Conservation (phyloP, 1,140 invertebrate genomes). For the Samia ricini region DNA sequence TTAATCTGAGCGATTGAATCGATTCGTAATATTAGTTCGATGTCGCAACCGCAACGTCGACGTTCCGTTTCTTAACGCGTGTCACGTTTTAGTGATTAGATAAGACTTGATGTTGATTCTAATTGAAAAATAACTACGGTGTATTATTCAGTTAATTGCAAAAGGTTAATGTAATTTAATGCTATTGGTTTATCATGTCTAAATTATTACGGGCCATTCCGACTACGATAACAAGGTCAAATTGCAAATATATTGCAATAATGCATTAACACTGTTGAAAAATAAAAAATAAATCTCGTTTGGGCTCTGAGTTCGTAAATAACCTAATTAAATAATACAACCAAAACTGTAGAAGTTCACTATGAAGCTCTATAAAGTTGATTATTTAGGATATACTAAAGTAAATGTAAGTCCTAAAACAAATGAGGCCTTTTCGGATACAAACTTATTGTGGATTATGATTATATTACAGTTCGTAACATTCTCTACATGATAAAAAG, state of each 20-base stretch:
- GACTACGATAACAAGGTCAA: background rate
- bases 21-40: conserved; percentile 27
- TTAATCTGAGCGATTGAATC: conserved; percentile 15
- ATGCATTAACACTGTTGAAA: background rate
- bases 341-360: background rate
- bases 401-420: too few species aligned
- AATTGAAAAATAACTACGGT: conserved; percentile 21
- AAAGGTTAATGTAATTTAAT: background rate
- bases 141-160: background rate
- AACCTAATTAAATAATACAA: too few species aligned
- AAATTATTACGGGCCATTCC: background rate
- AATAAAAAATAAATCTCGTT: too few species aligned
- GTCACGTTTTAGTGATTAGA: conserved; percentile 34
- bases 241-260: background rate
- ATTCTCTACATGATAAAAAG: too few species aligned
- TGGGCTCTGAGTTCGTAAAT: too few species aligned
- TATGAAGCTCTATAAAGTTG: too few species aligned
- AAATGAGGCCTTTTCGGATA: too few species aligned
- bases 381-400: background rate
- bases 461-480: too few species aligned
- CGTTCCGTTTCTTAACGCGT: conserved; percentile 18
- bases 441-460: too few species aligned
- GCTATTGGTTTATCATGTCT: background rate
- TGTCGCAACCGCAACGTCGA: conserved; percentile 28
- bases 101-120: conserved; percentile 19